Conservation (phyloP, 2,797 vertebrate genomes). For the Gobionotothen gibberifrons region DNA sequence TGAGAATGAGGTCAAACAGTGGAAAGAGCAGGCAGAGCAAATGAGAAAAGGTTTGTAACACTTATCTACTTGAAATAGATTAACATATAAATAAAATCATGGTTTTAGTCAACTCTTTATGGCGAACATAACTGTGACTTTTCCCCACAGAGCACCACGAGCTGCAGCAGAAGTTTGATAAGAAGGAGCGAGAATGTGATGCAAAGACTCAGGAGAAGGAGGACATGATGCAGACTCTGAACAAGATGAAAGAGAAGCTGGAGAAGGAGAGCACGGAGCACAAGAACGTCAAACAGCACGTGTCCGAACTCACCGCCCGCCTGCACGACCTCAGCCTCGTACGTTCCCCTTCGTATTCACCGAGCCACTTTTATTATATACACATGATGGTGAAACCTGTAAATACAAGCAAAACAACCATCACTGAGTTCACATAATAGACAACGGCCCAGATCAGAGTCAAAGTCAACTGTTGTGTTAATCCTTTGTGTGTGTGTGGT, state of each 20-base stretch:
- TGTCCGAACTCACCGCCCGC: constrained; percentile 88
- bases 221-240: constrained; percentile 99
- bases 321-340: constrained; percentile 94
- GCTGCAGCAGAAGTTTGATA: constrained; percentile 95
- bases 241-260: constrained; percentile 99
- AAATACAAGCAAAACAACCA: not conserved
- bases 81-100: not conserved
- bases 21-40: constrained; percentile 99
- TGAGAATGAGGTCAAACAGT: constrained; percentile 99
- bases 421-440: constrained; percentile 4
- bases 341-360: constrained; percentile 53
- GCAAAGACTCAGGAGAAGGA: constrained; percentile 99
- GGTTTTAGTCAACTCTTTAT: not conserved
- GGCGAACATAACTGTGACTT: not conserved
- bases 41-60: constrained; percentile 94
- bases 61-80: not conserved
- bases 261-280: constrained; percentile 94
- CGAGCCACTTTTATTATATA: not conserved
- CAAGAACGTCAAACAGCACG: constrained; percentile 95
- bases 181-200: constrained; percentile 97
- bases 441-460: no score
- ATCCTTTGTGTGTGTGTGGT: no score
- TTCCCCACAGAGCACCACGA: constrained; percentile 91
- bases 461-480: no score
- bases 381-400: no score